Conservation (phyloP, 2,797 vertebrate species). For the Pangasius larnaudii region DNA sequence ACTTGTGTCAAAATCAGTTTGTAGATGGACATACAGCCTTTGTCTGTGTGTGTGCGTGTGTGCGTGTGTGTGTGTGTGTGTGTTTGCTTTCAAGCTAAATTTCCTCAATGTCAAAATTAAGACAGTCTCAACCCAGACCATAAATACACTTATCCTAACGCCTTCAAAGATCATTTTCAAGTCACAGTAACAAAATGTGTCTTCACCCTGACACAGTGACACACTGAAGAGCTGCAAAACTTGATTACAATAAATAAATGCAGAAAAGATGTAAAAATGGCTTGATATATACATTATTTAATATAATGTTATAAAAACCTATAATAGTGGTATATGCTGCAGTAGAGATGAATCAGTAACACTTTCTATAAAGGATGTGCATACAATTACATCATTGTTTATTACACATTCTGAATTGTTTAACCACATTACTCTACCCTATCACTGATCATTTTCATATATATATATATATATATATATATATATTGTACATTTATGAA, state of each 20-base stretch:
- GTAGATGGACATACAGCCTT: slow-evolving; percentile 7
- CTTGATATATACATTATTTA: neutral
- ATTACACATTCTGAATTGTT: neutral
- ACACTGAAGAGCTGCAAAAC: neutral
- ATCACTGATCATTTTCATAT: no score
- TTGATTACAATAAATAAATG: neutral
- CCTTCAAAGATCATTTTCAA: neutral
- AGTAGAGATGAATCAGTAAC: slow-evolving; percentile 3
- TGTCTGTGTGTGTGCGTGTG: neutral
- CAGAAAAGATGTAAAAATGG: neutral
- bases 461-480: no score
- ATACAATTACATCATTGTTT: neutral
- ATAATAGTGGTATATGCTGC: neutral
- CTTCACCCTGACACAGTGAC: neutral
- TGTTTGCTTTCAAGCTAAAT: slow-evolving; percentile 4
- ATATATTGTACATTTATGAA: neutral
- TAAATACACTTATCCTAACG: neutral
- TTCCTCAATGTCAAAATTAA: slow-evolving; percentile 26
- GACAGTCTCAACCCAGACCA: neutral
- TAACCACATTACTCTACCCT: neutral
- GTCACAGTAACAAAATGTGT: neutral
- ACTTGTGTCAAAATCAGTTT: slow-evolving; percentile 32
- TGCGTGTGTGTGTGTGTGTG: slow-evolving; percentile 18
- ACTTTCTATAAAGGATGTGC: neutral
- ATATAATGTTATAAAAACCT: neutral